Base-by-base conservation (phyloP, 37 sponge, comb jelly and placozoan genomes). In the Haliclona indistincta region DNA sequence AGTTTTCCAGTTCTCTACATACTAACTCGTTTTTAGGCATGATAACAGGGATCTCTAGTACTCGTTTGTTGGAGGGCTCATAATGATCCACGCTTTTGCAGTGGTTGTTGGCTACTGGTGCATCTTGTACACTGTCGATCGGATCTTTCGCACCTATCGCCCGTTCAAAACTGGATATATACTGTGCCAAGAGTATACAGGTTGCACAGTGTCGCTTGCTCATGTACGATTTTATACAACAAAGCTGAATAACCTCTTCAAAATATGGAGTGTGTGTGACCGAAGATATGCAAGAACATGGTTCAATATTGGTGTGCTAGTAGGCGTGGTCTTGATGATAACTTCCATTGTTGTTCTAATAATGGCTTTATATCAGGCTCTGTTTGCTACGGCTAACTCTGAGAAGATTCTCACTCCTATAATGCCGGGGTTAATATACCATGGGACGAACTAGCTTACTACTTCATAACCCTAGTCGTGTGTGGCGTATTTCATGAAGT, bases 381-480 rank as follows among this genome's bases (percentile, higher is more conserved):
- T 86, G 20, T 41, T 32, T 19, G 54, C 43, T 22, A 45, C 42
- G 36, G 42, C 69, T 1, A 69, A 69, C 10, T 20, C 37, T 20
- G 63, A 82, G 4, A 76, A 84, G 11, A 77, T 94, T n/a, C 80
- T 94, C 13, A 85, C 89, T 10, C 94, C 94, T 4, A 82, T 94
- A 4, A 85, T 99, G 56, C 99, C 99, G 0, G 99, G 13, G 94
- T 99, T 38, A 99, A 95, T 79, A 86, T 99, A 29, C 96, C 96
- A 23, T 91, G 88, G 84, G 88, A 53, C 63, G 94, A 99, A 34
- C 52, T 91, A 0, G 54, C 72, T 28, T 83, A 91, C 78, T 93
- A 93, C 39, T 58, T 96, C 32, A 6, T 91, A 6, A 84, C 93
- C 11, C 78, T 99, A n/a, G 39, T 87, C 0, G 54, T 99, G 6